Percentiles rank a stretch among this genome's conserved stretches.
Conservation (phyloP, 1,140 invertebrate species). For the Leucophenga varia region DNA sequence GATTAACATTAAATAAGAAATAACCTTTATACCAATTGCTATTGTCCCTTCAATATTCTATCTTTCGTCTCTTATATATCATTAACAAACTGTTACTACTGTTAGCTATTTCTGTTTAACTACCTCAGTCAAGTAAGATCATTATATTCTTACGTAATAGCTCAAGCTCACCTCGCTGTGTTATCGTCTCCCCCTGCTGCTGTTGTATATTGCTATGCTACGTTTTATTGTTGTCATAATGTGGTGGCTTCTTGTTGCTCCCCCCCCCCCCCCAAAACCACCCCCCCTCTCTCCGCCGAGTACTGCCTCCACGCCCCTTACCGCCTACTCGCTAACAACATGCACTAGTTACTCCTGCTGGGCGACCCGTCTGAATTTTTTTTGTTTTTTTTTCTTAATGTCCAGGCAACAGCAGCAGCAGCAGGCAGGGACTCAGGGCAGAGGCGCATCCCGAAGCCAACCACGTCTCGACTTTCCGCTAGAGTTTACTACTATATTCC, state of each 20-base stretch:
- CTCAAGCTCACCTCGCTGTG: too few species aligned
- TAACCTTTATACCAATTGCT: too few species aligned
- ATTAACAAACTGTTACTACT: too few species aligned
- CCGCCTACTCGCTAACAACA: too few species aligned
- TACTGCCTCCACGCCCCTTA: neutral
- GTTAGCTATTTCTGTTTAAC: too few species aligned
- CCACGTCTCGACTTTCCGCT: constrained; percentile 4
- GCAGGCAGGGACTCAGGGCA: constrained; percentile 6
- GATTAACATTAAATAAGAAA: too few species aligned
- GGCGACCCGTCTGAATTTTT: constrained; percentile 2
- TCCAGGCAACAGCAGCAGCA: too few species aligned
- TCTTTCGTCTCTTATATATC: too few species aligned
- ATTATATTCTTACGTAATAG: too few species aligned
- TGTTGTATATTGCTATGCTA: constrained; percentile 23
- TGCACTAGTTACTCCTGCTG: constrained; percentile 11
- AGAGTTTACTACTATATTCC: constrained; percentile 16
- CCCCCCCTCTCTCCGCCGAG: constrained; percentile 3
- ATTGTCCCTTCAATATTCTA: too few species aligned
- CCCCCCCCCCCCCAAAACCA: constrained; percentile 7
- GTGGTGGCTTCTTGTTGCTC: constrained; percentile 37
- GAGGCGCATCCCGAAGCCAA: constrained; percentile 8
- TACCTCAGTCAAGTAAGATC: too few species aligned
- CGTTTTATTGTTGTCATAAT: constrained; percentile 49
- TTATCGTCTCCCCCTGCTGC: too few species aligned
- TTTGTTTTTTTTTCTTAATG: constrained; percentile 37